These are phyloP conservation scores for Hipparchia sbordonii DNA, from an alignment of 2,888 invertebrate genomes.

Conservation along the genomic window DNA sequence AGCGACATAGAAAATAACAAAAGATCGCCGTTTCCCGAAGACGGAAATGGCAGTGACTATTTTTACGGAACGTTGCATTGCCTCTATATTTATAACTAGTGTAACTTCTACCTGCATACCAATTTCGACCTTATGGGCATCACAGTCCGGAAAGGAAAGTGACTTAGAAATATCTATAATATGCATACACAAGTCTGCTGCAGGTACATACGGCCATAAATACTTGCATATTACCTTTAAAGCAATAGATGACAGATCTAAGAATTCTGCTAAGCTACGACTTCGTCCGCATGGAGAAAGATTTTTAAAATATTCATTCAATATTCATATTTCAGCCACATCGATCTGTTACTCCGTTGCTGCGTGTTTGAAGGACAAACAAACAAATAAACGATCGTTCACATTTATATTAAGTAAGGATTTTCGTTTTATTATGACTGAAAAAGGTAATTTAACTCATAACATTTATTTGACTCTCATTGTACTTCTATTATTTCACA, in stretches of 20 bases:
- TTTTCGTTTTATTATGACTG: no score
- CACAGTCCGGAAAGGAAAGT: constrained; percentile 40
- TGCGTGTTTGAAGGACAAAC: no score
- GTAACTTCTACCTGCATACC: constrained; percentile 46
- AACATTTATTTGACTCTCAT: background rate
- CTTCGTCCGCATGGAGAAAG: background rate
- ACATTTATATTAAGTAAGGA: no score
- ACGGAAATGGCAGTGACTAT: constrained; percentile 76
- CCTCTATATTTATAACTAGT: constrained; percentile 53
- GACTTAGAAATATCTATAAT: constrained; percentile 27
- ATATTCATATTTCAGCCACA: no score
- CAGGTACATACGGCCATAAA: no score
- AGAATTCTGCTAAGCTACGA: background rate
- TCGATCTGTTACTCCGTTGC: no score
- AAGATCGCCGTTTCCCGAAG: constrained; percentile 68
- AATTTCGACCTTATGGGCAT: constrained; percentile 59
- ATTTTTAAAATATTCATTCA: no score
- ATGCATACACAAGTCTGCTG: constrained; percentile 17
- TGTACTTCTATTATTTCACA: constrained; percentile 45
- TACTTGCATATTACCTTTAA: background rate
- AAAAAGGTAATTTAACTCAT: no score
- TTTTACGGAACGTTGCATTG: constrained; percentile 64
- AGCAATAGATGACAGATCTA: background rate
- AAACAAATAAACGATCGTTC: no score
- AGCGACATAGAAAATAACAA: constrained; percentile 56